phyloP scores from a whole-genome alignment of 2,113 vertebrate species.

The Nipponia nippon region DNA sequence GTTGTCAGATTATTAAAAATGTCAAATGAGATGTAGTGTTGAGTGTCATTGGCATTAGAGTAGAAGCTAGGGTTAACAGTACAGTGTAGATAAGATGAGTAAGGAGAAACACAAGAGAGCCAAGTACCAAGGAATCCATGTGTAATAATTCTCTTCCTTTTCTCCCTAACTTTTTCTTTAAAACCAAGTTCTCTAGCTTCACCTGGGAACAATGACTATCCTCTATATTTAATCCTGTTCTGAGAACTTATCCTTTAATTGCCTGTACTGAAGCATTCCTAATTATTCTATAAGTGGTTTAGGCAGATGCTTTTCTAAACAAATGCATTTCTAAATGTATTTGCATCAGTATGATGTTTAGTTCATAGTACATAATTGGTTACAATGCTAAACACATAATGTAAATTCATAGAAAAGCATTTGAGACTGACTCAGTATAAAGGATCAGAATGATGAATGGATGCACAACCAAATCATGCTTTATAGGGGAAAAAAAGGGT shows the following conservation, averaged over 20 bases:
- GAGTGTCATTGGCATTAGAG: neutral
- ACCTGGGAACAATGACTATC: neutral
- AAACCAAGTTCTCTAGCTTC: neutral
- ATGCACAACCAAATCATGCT: neutral
- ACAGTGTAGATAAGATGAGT: neutral
- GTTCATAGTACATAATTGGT: neutral
- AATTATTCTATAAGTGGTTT: neutral
- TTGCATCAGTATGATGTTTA: neutral
- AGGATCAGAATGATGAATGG: neutral
- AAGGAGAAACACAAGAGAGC: neutral
- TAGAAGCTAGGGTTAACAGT: neutral
- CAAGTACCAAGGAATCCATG: neutral
- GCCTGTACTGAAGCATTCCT: neutral
- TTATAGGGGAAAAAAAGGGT: rapidly evolving
- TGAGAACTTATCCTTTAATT: neutral
- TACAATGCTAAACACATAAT: neutral
- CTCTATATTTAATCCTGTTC: neutral
- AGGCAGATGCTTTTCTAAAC: neutral
- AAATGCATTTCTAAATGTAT: neutral
- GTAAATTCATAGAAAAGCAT: neutral
- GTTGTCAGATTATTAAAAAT: neutral
- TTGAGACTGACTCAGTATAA: neutral
- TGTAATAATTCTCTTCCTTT: neutral
- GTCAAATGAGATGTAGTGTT: neutral
- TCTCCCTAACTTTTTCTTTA: neutral